Percentiles rank a stretch among this genome's conserved stretches.
Conservation (phyloP, 2,797 vertebrate genomes). For the Carapus acus region DNA sequence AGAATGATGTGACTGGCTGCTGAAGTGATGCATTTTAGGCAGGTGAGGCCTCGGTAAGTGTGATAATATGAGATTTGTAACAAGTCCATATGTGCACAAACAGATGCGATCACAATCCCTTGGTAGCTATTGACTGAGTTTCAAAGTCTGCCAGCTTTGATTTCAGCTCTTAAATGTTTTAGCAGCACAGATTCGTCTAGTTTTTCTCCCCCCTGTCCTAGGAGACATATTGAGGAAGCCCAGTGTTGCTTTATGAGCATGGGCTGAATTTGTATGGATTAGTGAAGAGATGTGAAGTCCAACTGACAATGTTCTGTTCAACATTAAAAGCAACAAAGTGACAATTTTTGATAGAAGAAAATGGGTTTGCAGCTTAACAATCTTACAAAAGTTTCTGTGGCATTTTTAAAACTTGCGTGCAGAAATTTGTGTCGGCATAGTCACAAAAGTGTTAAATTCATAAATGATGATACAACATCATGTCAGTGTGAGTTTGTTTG, state of each 20-base stretch:
- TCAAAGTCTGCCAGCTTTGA: conserved; percentile 2
- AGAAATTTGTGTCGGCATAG: not conserved
- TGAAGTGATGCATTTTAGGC: no score
- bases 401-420: no score
- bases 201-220: no score
- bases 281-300: conserved; percentile 26
- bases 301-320: conserved; percentile 51
- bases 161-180: conserved; percentile 9
- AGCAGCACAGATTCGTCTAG: no score
- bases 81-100: no score
- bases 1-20: no score
- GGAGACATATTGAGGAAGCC: no score
- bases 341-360: conserved; percentile 33
- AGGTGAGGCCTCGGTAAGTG: no score
- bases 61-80: no score
- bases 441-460: not conserved
- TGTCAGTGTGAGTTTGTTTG: no score
- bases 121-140: conserved; percentile 12
- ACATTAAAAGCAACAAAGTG: conserved; percentile 42
- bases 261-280: conserved; percentile 24
- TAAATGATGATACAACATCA: no score
- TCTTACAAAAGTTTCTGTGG: not conserved
- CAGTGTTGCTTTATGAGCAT: conserved; percentile 45
- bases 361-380: conserved; percentile 13
- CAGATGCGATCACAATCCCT: conserved; percentile 6